Evolutionary conservation across 2,113 vertebrate species (phyloP).

Genomic region (Rhipidura dahli): DNA sequence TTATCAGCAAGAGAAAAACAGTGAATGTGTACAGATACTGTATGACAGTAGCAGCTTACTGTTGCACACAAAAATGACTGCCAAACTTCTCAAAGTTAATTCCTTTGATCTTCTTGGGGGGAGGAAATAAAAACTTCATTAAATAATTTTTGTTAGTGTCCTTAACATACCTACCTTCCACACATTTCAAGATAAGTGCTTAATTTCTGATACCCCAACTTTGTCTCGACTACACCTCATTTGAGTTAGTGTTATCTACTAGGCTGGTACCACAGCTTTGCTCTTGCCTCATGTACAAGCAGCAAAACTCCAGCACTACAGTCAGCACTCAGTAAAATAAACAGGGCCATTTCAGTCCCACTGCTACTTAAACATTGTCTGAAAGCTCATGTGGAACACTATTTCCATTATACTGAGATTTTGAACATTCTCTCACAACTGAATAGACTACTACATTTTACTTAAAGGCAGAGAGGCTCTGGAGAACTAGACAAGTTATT

Average conservation of each 20-base stretch:
- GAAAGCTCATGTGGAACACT: background rate
- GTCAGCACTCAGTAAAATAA: background rate
- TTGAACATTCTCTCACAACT: background rate
- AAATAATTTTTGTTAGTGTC: background rate
- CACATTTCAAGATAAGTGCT: background rate
- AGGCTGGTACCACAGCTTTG: background rate
- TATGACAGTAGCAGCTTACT: background rate
- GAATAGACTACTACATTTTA: background rate
- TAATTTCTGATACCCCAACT: background rate
- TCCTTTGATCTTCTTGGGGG: background rate
- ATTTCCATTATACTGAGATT: background rate
- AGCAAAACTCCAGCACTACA: background rate
- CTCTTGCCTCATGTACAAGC: background rate
- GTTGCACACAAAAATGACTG: background rate
- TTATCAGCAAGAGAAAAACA: background rate
- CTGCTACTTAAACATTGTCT: background rate
- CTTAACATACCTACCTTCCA: background rate
- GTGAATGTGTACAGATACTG: background rate
- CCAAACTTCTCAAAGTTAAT: background rate
- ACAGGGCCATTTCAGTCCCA: background rate
- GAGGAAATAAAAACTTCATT: background rate
- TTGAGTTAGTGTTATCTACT: background rate
- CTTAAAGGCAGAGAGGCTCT: background rate
- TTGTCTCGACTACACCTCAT: background rate
- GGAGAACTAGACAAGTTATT: background rate